Base-by-base conservation (phyloP, 1,140 invertebrate species). In the Drosophila simulans region DNA sequence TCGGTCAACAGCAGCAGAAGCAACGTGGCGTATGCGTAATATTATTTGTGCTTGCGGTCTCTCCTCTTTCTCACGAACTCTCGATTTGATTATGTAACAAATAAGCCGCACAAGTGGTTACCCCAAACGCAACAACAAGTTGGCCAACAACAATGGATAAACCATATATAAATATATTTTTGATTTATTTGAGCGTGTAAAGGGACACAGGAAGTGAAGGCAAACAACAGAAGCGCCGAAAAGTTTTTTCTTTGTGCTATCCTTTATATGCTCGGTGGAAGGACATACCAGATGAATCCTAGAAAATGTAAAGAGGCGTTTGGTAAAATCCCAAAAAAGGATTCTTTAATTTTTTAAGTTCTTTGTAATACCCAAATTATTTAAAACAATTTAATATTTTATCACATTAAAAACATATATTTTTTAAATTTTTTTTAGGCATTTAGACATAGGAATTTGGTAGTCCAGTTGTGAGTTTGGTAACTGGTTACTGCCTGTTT, bases 151-250 rank as follows among this genome's bases (percentile, higher is more conserved):
- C 31, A 72, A 72, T 59, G 53, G 59, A 63, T 59, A 46, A 72
- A 79, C 64, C 52, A 56, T 53, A 63, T 62, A 48, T 63, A 86
- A 57, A 80, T 80, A 83, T 71, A 63, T 64, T 77, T 89, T 89
- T 88, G 85, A 88, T 88, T 88, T 88, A 88, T 90, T 90, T 89
- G 64, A 90, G 84, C 85, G 77, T 84, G 74, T 73, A 88, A 84
- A 83, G 62, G 79, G 72, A 58, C 60, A 69, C 81, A 83, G 74
- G 71, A 55, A 71, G 62, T 56, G 83, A 76, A 76, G 52, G 65
- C 68, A 71, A 71, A 57, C 68, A 84, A 85, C 80, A 84, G 80
- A 85, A 84, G 80, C 77, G 71, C 57, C 80, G 71, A 78, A 84
- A 83, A 83, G 80, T 83, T 85, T 63, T 52, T 34, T 65, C 40